Percentiles rank a stretch among this genome's conserved stretches.
These are phyloP conservation scores for Blastobasis lacticolella DNA, from an alignment of 2,888 invertebrate genomes.

Conservation along the genomic window DNA sequence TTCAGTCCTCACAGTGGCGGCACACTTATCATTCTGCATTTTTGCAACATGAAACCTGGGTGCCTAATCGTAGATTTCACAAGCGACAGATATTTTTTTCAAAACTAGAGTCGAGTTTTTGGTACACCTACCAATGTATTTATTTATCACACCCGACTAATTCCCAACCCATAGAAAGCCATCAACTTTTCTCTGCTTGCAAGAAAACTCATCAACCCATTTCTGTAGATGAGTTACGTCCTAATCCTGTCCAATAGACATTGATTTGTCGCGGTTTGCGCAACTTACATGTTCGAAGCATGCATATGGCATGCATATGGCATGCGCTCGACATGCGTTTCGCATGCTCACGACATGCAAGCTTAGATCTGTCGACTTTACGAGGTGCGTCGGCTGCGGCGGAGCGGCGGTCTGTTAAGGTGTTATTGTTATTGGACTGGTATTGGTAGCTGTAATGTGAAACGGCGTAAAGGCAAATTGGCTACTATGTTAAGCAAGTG, in stretches of 20 bases:
- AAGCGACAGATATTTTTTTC: no score
- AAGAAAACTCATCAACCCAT: constrained; percentile 1
- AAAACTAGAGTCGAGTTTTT: no score
- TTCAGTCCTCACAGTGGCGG: no score
- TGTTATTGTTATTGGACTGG: constrained; percentile 1
- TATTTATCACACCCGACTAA: not conserved
- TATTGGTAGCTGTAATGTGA: not conserved
- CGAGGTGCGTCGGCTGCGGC: not conserved
- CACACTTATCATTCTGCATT: no score
- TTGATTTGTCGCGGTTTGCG: not conserved
- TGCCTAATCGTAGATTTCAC: no score
- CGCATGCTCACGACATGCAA: no score
- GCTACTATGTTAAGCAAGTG: not conserved
- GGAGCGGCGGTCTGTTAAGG: not conserved
- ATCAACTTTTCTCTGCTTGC: constrained; percentile 6
- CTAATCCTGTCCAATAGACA: constrained; percentile 7
- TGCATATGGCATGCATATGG: constrained; percentile 5
- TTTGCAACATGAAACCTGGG: no score
- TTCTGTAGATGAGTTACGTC: not conserved
- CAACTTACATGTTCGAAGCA: constrained; percentile 1
- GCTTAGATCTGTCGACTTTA: not conserved
- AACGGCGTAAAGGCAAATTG: not conserved
- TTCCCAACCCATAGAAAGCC: constrained; percentile 5
- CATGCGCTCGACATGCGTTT: constrained; percentile 2
- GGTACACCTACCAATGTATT: no score